These are phyloP conservation scores for Acomys russatus DNA, from an alignment of 2,797 vertebrate species.

Conservation along the genomic window DNA sequence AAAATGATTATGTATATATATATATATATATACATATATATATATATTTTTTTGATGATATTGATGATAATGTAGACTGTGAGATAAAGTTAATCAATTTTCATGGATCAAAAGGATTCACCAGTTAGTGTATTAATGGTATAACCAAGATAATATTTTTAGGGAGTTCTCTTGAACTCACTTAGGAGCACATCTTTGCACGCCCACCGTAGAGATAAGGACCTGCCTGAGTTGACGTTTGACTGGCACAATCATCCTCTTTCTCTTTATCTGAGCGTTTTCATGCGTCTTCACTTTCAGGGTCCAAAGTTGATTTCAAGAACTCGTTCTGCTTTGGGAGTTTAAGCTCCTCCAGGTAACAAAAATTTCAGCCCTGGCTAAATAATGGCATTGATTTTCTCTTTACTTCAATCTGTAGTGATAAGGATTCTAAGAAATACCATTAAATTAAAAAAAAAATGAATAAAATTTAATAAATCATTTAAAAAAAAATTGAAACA, in stretches of 20 bases:
- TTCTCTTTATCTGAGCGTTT: slow-evolving; percentile 3
- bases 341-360: slow-evolving; percentile 82
- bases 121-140: slow-evolving; percentile 40
- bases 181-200: background rate
- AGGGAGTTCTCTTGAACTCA: background rate
- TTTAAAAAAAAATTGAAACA: background rate
- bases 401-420: background rate
- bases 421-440: background rate
- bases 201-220: background rate
- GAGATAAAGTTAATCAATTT: slow-evolving; percentile 17
- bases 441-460: background rate
- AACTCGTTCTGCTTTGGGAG: slow-evolving; percentile 77
- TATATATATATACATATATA: background rate
- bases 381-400: background rate
- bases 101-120: slow-evolving; percentile 2
- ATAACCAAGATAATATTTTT: background rate
- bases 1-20: background rate
- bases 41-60: background rate
- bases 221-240: background rate
- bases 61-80: slow-evolving; percentile 16
- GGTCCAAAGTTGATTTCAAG: slow-evolving; percentile 79
- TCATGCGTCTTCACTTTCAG: slow-evolving; percentile 76
- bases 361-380: slow-evolving; percentile 9
- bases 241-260: background rate
- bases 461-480: background rate